Evolutionary conservation across 2,113 vertebrate species (phyloP).

Genomic region (Lipotes vexillifer): DNA sequence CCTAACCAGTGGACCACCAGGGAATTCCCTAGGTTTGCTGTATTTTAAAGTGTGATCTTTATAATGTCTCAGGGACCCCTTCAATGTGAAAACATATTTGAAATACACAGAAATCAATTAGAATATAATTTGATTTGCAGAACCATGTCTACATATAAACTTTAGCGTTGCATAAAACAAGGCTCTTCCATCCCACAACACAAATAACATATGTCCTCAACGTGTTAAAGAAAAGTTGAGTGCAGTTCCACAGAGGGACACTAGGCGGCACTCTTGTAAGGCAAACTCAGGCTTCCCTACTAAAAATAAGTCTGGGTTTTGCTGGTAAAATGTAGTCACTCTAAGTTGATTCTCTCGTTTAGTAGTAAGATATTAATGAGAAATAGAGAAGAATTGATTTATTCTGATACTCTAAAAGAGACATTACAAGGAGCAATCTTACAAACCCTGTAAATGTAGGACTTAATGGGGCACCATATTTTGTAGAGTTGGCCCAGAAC

Average conservation of each 20-base stretch:
- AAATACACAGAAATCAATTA: neutral
- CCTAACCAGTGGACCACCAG: neutral
- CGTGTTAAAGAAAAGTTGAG: neutral
- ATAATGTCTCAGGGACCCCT: neutral
- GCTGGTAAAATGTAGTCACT: neutral
- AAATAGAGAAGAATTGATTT: constrained; percentile 42
- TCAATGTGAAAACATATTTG: neutral
- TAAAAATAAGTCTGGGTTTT: neutral
- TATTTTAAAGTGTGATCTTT: constrained; percentile 3
- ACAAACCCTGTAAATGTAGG: neutral
- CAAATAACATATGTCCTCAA: neutral
- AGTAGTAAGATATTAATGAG: constrained; percentile 2
- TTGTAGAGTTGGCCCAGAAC: neutral
- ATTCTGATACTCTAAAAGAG: constrained; percentile 12
- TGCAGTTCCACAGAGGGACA: neutral
- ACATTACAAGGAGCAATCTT: neutral
- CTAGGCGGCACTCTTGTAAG: constrained; percentile 47
- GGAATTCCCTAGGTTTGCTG: neutral
- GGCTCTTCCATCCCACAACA: neutral
- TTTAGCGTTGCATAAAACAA: neutral
- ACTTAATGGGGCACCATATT: constrained; percentile 10
- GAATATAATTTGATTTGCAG: neutral
- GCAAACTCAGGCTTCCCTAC: neutral
- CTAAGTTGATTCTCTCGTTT: constrained; percentile 3
- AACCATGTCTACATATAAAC: neutral